Percentiles rank a stretch among this genome's conserved stretches.
These are phyloP conservation scores for Mustelus asterias DNA, from an alignment of 2,113 vertebrate genomes.

Conservation along the genomic window DNA sequence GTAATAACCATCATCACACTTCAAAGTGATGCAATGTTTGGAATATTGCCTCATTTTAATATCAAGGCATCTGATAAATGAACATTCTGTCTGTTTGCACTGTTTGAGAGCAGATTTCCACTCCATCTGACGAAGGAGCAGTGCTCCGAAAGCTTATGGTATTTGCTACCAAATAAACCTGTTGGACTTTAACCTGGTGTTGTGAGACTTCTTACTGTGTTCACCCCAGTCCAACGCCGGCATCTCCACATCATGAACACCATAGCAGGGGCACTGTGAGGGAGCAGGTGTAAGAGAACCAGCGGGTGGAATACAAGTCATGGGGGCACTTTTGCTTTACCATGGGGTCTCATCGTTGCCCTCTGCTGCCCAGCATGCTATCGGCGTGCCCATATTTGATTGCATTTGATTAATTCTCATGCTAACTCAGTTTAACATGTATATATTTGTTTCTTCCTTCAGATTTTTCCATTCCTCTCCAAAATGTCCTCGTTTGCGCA, in stretches of 20 bases:
- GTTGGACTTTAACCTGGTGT: too few species aligned
- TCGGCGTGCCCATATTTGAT: background rate
- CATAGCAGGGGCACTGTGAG: background rate
- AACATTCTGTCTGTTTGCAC: too few species aligned
- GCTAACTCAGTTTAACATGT: background rate
- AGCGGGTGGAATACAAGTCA: background rate
- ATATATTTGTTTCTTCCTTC: too few species aligned
- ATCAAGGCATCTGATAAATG: background rate
- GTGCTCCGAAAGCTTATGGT: too few species aligned
- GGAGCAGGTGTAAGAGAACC: background rate
- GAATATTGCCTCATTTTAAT: background rate
- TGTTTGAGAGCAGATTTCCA: too few species aligned
- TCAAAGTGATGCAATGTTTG: background rate
- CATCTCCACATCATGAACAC: too few species aligned
- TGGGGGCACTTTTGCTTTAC: background rate
- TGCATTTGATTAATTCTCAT: background rate
- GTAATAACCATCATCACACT: background rate
- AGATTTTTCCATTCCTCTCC: background rate
- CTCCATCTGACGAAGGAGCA: too few species aligned
- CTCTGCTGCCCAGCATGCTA: background rate
- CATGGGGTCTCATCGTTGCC: background rate
- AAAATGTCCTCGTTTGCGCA: background rate
- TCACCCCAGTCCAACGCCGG: too few species aligned
- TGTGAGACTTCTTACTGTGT: too few species aligned
- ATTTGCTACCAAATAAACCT: too few species aligned